phyloP scores from a whole-genome alignment of 2,113 vertebrate species.

The Ceyx melanurus region DNA sequence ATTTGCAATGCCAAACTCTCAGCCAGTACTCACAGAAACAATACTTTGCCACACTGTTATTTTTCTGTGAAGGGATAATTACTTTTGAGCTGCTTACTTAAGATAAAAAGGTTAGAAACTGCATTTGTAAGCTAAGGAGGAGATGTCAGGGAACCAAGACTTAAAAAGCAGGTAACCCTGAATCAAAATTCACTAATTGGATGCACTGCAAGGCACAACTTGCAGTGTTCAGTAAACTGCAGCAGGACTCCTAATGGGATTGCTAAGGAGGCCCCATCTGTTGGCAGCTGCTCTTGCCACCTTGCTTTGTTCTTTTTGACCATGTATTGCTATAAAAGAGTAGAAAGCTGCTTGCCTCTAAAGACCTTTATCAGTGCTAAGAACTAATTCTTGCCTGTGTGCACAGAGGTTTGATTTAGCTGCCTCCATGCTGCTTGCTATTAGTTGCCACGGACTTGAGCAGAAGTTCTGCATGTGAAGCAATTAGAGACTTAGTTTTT shows the following conservation, averaged over 20 bases:
- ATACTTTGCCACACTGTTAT: not conserved
- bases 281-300: not conserved
- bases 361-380: not conserved
- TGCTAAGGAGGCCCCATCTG: not conserved
- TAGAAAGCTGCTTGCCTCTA: not conserved
- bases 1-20: constrained; percentile 14
- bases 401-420: not conserved
- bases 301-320: not conserved
- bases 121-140: not conserved
- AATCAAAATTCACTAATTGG: not conserved
- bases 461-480: constrained; percentile 12
- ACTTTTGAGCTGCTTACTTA: constrained; percentile 24
- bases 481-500: not conserved
- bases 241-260: not conserved
- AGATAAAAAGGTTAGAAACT: not conserved
- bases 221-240: not conserved
- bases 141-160: not conserved
- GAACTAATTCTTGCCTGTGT: not conserved
- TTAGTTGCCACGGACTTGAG: not conserved
- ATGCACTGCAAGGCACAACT: not conserved
- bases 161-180: not conserved
- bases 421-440: not conserved
- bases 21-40: not conserved
- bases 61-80: constrained; percentile 28
- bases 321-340: constrained; percentile 10